Conservation (phyloP, 2,888 invertebrate species). For the Microctonus aethiopoides region DNA sequence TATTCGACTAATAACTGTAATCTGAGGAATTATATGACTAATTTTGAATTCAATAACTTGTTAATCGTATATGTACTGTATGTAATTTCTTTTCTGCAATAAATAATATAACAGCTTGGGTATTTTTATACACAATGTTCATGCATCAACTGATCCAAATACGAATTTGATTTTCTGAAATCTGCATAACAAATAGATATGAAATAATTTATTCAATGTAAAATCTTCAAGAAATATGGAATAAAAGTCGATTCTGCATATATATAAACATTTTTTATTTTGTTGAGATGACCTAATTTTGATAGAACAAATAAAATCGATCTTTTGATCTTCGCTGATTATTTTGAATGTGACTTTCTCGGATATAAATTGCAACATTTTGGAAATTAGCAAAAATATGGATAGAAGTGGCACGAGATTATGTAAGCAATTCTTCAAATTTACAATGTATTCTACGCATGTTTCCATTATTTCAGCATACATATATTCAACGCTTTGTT, state of each 20-base stretch:
- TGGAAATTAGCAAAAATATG: no score
- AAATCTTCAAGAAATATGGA: neutral
- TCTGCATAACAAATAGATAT: slow-evolving; percentile 67
- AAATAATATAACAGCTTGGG: slow-evolving; percentile 83
- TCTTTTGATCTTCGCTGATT: no score
- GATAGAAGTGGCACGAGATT: no score
- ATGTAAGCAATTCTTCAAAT: no score
- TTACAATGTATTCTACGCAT: no score
- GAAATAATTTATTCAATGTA: neutral
- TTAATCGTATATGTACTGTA: slow-evolving; percentile 97
- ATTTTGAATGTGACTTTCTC: no score
- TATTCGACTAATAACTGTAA: slow-evolving; percentile 9
- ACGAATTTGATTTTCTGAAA: slow-evolving; percentile 88
- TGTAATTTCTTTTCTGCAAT: slow-evolving; percentile 86
- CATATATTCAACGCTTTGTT: no score
- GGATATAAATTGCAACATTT: no score
- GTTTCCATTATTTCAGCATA: no score
- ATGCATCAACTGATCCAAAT: slow-evolving; percentile 85
- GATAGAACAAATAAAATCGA: no score
- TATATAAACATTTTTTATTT: slow-evolving; percentile 75
- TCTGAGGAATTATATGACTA: no score
- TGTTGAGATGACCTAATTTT: slow-evolving; percentile 71
- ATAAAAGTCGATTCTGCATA: neutral
- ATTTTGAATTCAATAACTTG: no score
- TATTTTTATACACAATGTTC: slow-evolving; percentile 79